These are phyloP conservation scores for Muntiacus reevesi DNA, from an alignment of 2,113 vertebrate species.

Conservation along the genomic window DNA sequence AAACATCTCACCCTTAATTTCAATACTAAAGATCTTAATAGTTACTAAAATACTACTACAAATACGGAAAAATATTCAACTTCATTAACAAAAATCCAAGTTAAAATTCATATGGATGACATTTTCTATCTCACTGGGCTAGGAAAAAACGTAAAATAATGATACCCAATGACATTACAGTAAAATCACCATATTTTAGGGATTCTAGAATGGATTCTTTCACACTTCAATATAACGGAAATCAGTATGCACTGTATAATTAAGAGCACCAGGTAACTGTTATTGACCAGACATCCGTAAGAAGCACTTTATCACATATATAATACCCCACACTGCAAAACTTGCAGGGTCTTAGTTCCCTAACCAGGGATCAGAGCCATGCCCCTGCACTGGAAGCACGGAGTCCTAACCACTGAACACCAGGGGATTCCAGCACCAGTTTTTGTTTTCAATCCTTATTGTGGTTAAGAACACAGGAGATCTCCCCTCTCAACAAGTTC, in stretches of 20 bases:
- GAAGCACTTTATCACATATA: background rate
- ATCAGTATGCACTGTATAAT: background rate
- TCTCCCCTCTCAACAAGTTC: background rate
- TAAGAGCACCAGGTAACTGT: background rate
- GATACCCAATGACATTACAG: background rate
- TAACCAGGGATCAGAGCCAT: background rate
- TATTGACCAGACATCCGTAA: background rate
- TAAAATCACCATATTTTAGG: background rate
- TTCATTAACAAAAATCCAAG: slow-evolving; percentile 23
- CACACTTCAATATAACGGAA: background rate
- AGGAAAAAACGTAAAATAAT: background rate
- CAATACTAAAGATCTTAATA: background rate
- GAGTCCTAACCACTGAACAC: background rate
- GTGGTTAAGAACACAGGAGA: background rate
- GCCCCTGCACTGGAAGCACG: background rate
- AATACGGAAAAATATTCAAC: background rate
- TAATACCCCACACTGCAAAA: background rate
- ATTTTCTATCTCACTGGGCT: background rate
- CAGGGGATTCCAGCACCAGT: background rate
- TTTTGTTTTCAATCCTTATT: background rate
- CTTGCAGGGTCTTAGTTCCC: background rate
- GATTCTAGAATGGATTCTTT: background rate
- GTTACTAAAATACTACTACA: slow-evolving; percentile 3
- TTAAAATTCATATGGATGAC: background rate
- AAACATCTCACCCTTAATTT: slow-evolving; percentile 5